Evolutionary conservation across 2,113 vertebrate genomes (phyloP).

Genomic region (Hydrolagus affinis): DNA sequence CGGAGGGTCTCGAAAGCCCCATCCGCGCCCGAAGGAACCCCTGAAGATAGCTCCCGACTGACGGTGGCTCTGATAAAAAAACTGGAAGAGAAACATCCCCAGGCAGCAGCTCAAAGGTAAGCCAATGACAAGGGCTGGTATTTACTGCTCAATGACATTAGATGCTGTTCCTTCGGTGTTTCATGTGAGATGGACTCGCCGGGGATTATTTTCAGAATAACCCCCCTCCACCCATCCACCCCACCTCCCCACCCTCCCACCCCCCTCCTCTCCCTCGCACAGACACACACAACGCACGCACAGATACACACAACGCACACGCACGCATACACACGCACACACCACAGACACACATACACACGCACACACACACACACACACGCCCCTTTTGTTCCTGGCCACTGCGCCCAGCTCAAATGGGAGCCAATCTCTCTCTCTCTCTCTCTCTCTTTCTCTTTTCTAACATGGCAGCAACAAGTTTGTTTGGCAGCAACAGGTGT

Average conservation of each 20-base stretch:
- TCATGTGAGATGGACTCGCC: conserved; percentile 84
- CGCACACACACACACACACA: neutral
- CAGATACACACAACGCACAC: neutral
- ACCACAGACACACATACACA: neutral
- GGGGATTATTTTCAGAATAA: conserved; percentile 80
- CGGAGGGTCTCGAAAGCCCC: conserved; percentile 50
- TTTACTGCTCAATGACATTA: conserved; percentile 93
- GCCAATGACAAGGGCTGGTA: conserved; percentile 73
- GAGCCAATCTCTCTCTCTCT: too few species aligned
- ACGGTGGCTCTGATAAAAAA: conserved; percentile 69
- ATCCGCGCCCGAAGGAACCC: conserved; percentile 52
- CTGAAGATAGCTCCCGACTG: conserved; percentile 55
- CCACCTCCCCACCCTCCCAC: neutral
- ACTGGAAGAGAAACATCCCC: conserved; percentile 64
- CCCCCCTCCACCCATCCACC: neutral
- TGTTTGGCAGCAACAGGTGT: too few species aligned
- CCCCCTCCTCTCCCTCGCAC: neutral
- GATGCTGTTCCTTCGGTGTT: conserved; percentile 82
- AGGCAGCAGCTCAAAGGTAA: conserved; percentile 78
- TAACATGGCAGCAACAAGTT: too few species aligned
- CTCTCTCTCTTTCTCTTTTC: too few species aligned
- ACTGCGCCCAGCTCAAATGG: neutral
- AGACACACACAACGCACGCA: too few species aligned
- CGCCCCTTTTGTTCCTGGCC: too few species aligned
- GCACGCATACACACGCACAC: neutral